Base-by-base conservation (phyloP, 2,888 invertebrate species). In the Timandra comae region DNA sequence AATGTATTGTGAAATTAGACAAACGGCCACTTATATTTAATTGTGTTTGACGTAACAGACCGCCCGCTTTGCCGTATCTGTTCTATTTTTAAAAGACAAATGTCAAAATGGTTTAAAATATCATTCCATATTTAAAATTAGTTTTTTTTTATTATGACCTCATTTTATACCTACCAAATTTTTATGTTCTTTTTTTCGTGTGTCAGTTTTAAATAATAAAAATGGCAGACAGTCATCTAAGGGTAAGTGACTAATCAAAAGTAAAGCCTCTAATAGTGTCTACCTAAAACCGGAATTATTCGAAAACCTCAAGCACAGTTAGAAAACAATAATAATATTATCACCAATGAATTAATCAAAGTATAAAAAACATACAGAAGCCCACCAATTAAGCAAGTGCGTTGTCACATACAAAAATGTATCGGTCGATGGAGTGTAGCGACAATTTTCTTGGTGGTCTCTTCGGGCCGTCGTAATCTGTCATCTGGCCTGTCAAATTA, bases 401-500 rank as follows among this genome's bases (percentile, higher is more conserved):
- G 56, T 63, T 68, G 72, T 74, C 68, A 63, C 66, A 72, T 67
- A 66, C 72, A 68, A 70, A 73, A 76, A 75, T 66, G 68, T 70
- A 71, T 72, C 62, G 58, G 33, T 59, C 61, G 67, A 64, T 62
- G 62, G 59, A 63, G 54, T 54, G 65, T 55, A 63, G 69, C 68
- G 78, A 78, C 77, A 75, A 72, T 77, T 70, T 73, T 68, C 68
- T 61, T 68, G 85, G 85, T 85, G 85, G 85, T 84, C 85, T 66
- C 57, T 40, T 52, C 47, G 56, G 56, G 59, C 56, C 55, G 63
- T 69, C 70, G 79, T 82, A 82, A 85, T 85, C 85, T 85, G 85
- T 86, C 85, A 86, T 85, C 79, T 75, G 75, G 70, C 68, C 84
- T 85, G 85, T 85, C 85, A 86, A 85, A 85, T 85, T 85, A 85